Base-by-base conservation (phyloP, 1,140 invertebrate species). In the Drosophila malerkotliana region DNA sequence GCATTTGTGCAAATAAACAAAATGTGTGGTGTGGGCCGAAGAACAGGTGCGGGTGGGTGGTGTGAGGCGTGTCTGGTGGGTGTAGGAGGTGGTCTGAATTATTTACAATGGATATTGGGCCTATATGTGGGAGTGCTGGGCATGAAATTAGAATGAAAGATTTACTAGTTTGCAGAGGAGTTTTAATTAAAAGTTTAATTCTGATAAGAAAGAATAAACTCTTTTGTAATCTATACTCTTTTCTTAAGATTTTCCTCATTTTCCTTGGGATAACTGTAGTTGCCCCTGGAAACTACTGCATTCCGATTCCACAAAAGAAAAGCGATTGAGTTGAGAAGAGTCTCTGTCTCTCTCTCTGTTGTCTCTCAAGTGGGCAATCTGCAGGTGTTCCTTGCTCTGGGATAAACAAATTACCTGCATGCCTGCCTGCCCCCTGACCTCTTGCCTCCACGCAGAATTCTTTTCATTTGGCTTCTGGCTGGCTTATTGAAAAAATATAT, bases 1-100 rank as follows among this genome's bases (percentile, higher is more conserved):
- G 79, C 82, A 82, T 88, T 87, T 88, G 82, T 78, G 83, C 83
- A 85, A 85, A 85, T 85, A 85, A 87, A 85, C 82, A 85, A 82
- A 66, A 41, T 47, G 69, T 56, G 41, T 28, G 54, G 71, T 9
- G 55, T 37, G 26, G 26, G 55, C 14, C 2, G 39, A 21, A 62
- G 61, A 73, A 49, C 51, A 72, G 67, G 67, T 55, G 71, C 49
- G 68, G 69, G 32, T 66, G 39, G 41, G 21, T 48, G 28, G 30
- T 44, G 12, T 34, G 14, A 52, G 47, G 12, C n/a, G 6, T 32
- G 21, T 21, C 21, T 21, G 57, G 41, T 10, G 28, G 28, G 30
- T 44, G 12, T 34, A 18, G 18, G 18, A 18, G 21, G 14, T 28
- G 30, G 10, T 39, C 28, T 24, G 18, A 68, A 68, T 68, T 48